phyloP scores from a whole-genome alignment of 2,113 vertebrate species.

The Bubo bubo region DNA sequence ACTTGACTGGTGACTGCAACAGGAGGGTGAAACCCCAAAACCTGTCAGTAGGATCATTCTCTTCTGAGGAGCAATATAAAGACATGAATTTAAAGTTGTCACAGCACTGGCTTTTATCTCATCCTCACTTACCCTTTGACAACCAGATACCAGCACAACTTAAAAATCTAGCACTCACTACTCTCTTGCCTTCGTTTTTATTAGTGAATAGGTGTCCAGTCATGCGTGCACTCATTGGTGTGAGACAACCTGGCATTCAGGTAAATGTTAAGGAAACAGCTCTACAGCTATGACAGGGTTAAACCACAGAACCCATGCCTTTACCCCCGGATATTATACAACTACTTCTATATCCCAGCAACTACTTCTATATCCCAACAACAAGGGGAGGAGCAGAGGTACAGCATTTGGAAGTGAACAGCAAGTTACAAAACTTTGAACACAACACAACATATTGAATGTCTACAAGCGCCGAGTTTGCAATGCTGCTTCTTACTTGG shows the following conservation, averaged over 20 bases:
- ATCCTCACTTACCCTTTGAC: neutral
- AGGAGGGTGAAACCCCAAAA: neutral
- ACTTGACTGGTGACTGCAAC: neutral
- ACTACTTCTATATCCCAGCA: neutral
- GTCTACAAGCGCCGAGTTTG: neutral
- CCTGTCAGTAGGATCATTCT: neutral
- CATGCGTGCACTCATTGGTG: accelerated
- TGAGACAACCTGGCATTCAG: neutral
- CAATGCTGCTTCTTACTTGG: neutral
- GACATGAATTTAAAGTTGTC: neutral
- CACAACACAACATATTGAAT: accelerated
- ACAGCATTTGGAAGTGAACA: neutral
- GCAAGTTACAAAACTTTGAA: neutral
- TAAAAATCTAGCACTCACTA: neutral
- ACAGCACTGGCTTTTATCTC: neutral
- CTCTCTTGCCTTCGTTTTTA: neutral
- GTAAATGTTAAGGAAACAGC: neutral
- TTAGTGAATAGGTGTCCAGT: neutral
- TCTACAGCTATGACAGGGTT: neutral
- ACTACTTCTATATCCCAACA: neutral
- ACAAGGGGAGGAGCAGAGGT: neutral
- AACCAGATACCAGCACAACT: neutral
- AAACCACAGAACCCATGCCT: neutral
- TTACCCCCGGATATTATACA: neutral
- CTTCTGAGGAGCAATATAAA: neutral